These are phyloP conservation scores for Dasypogon diadema DNA, from an alignment of 2,888 invertebrate species.

Conservation along the genomic window DNA sequence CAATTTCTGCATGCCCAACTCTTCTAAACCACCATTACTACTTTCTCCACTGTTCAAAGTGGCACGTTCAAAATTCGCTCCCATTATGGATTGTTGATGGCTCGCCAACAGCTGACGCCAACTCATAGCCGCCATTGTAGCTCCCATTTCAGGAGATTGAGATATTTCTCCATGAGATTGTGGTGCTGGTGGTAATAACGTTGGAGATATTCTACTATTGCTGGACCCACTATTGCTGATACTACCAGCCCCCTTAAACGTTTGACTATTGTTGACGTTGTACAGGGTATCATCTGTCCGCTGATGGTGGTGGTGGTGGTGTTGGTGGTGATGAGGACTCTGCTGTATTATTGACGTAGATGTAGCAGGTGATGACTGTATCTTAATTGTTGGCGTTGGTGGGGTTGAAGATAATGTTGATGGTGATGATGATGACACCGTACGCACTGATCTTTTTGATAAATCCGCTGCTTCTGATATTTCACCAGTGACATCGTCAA, in stretches of 20 bases:
- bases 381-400: not conserved
- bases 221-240: not conserved
- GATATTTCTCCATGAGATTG: not conserved
- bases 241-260: not conserved
- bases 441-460: not conserved
- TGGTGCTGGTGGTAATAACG: too few species aligned
- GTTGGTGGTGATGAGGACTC: not conserved
- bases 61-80: not conserved
- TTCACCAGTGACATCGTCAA: not conserved
- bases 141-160: not conserved
- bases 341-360: not conserved
- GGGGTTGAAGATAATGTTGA: not conserved
- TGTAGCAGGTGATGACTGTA: not conserved
- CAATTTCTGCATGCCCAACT: conserved; percentile 14
- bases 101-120: conserved; percentile 18
- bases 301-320: not conserved
- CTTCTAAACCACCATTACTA: not conserved
- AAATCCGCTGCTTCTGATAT: not conserved
- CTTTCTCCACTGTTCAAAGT: not conserved
- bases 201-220: not conserved
- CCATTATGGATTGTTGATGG: conserved; percentile 1
- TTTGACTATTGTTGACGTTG: not conserved
- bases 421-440: not conserved
- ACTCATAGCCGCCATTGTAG: not conserved
- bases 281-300: not conserved